phyloP scores from a whole-genome alignment of 2,113 vertebrate species.

The Rousettus leschenaultii region DNA sequence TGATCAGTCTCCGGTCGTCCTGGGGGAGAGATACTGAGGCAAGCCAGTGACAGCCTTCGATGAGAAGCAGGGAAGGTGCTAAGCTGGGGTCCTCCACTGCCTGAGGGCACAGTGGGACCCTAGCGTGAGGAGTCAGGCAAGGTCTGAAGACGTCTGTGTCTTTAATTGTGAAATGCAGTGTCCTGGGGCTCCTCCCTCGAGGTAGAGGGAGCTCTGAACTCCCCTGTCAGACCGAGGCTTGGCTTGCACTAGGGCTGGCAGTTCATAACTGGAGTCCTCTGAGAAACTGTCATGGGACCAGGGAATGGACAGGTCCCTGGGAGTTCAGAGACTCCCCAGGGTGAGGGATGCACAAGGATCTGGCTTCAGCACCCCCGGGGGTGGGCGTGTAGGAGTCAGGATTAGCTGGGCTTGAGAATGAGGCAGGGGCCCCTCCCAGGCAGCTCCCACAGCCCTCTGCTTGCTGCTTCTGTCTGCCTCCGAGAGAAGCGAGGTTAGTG shows the following conservation, averaged over 20 bases:
- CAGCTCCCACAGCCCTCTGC: neutral
- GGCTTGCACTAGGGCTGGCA: neutral
- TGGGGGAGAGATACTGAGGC: neutral
- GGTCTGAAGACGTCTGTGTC: neutral
- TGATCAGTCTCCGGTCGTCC: neutral
- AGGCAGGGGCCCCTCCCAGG: neutral
- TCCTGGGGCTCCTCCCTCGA: neutral
- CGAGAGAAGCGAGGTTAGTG: rapidly evolving
- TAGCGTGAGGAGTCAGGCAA: neutral
- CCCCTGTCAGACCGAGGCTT: neutral
- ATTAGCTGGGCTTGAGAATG: neutral
- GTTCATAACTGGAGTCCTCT: neutral
- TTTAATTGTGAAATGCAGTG: neutral
- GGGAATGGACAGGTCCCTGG: no score
- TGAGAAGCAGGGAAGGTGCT: neutral
- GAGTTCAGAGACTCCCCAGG: neutral
- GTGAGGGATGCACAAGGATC: no score
- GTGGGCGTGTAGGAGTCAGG: neutral
- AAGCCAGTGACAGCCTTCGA: neutral
- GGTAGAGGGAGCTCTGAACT: neutral
- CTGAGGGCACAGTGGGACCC: no score
- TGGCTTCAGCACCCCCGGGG: neutral
- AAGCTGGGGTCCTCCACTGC: neutral
- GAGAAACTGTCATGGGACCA: neutral
- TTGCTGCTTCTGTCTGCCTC: neutral